Evolutionary conservation across 2,797 vertebrate species (phyloP), one percentile per base, ranked within the genome.

Genomic region (Scleropages formosus): DNA sequence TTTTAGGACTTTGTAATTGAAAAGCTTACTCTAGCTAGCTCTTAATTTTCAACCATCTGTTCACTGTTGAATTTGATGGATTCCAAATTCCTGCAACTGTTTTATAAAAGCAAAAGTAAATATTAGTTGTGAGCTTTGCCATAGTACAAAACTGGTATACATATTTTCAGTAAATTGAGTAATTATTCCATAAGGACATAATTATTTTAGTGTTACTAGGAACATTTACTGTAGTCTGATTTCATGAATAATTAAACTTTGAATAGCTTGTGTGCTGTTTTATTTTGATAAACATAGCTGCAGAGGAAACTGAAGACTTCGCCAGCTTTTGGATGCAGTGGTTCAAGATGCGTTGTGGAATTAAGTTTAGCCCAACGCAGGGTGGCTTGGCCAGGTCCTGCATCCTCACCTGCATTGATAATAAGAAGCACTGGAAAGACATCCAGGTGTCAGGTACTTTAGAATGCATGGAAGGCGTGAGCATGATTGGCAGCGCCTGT

Each of bases 111-210:
- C 39, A 16, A 22, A 11, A 15, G 11, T 22, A 26, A 20, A 26
- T 31, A 26, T 44, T 27, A 24, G n/a, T 39, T 60, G 8, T 75
- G 64, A 68, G 56, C 58, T 46, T 4, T 47, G 66, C 20, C 8
- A 7, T 3, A 24, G 69, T 26, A 69, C 69, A 15, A 24, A 8
- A 8, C 31, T 39, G 31, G 31, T 31, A 39, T 39, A 39, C 31
- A 39, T 39, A 31, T 39, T 39, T 39, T 39, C 39, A 39, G 6
- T 39, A 39, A 12, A 56, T 56, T 2, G 18, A 18, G 53, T 56
- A 56, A 56, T 12, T 56, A 18, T 56, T 56, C 85, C 83, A n/a
- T 77, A 75, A 79, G 80, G 73, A 66, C 83, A 76, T 80, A 85
- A 88, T 83, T 84, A 81, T 83, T 81, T 56, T 56, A 56, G 56